A percentile compares a stretch with the other conserved stretches of the same genome.
phyloP scores from a whole-genome alignment of 1,140 invertebrate genomes.

The Eubasilissa regina region DNA sequence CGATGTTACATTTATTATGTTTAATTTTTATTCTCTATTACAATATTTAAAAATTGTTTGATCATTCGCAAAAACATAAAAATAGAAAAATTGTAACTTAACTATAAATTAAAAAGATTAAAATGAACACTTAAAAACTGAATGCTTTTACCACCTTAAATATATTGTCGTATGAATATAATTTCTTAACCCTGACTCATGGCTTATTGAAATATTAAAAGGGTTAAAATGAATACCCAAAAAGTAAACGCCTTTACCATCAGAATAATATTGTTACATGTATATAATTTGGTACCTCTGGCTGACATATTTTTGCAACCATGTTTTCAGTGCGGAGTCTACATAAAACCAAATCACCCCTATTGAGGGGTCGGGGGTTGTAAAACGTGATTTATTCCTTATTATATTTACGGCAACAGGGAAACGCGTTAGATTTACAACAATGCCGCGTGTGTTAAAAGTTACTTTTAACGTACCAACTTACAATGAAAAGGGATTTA shows the following conservation, averaged over 20 bases:
- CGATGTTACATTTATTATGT: not conserved
- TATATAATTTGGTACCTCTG: not conserved
- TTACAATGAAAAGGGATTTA: constrained; percentile 3
- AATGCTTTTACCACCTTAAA: not conserved
- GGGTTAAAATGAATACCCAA: not conserved
- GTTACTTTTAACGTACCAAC: constrained; percentile 43
- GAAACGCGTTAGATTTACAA: constrained; percentile 53
- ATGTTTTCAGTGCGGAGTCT: constrained; percentile 11
- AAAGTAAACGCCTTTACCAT: not conserved
- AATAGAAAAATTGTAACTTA: too few relatives aligned
- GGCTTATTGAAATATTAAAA: not conserved
- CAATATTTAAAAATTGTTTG: too few relatives aligned
- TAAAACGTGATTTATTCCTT: constrained; percentile 55
- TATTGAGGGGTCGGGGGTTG: constrained; percentile 21
- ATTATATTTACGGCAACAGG: constrained; percentile 53
- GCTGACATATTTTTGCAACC: not conserved
- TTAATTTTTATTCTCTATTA: too few relatives aligned
- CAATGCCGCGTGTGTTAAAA: constrained; percentile 41
- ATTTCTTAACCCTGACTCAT: not conserved
- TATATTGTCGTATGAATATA: not conserved
- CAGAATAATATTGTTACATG: not conserved
- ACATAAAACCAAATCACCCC: constrained; percentile 15
- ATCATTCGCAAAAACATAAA: too few relatives aligned
- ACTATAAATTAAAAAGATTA: too few relatives aligned
- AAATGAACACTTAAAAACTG: too few relatives aligned